Base-by-base conservation (phyloP, 2,113 vertebrate genomes). In the Sula dactylatra region DNA sequence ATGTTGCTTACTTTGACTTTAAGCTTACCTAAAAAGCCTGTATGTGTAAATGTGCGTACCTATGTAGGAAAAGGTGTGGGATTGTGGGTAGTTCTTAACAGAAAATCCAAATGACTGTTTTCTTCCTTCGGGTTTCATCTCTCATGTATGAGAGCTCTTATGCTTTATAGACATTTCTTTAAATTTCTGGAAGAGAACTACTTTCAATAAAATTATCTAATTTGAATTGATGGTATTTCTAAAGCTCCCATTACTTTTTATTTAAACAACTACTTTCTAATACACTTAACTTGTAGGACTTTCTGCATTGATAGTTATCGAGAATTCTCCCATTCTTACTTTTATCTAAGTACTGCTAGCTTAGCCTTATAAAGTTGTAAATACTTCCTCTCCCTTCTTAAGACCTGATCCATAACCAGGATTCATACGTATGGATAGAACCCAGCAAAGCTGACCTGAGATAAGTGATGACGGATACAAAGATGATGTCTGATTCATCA, bases 401-500 rank as follows among this genome's bases (percentile, higher is more conserved):
- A 82, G 55, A 73, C 38, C n/a, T n/a, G 29, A 67, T 64, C 72
- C 38, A 22, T 88, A 78, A 58, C 24, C 42, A 66, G 50, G 47
- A 44, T 74, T 36, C 24, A 1, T 21, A 24, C 38, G 7, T 59
- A n/a, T n/a, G 31, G 40, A 59, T 15, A 61, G 44, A 29, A 55
- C n/a, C 44, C 20, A 10, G 27, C n/a, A 82, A 86, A 77, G 24
- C 71, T 61, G 67, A 78, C 31, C 32, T 67, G 65, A 54, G 27
- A 36, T 61, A 42, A 45, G 22, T 71, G 77, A 52, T 8, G 18
- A 61, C 91, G 56, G 87, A 55, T 85, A 72, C 22, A 72, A 89
- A 76, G 89, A 5, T 74, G 50, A 71, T 49, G 18, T 82, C 86
- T 94, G 83, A 94, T 91, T 95, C 72, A 89, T 71, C 89, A 59